These are phyloP conservation scores for Drosophila takahashii DNA, from an alignment of 1,140 invertebrate species.

Conservation along the genomic window DNA sequence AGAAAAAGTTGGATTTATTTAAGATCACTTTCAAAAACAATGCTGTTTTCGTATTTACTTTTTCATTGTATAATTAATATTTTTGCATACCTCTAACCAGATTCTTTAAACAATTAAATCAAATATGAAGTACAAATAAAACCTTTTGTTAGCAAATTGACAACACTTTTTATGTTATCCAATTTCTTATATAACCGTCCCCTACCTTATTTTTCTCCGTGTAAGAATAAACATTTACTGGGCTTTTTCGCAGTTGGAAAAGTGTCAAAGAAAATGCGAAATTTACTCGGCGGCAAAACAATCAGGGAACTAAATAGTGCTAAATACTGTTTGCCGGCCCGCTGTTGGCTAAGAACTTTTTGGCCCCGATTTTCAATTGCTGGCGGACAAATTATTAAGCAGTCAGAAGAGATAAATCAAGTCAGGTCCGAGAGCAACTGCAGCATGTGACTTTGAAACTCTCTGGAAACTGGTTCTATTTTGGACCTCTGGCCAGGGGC, in stretches of 20 bases:
- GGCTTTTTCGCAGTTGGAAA: conserved; percentile 47
- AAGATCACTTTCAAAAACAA: neutral
- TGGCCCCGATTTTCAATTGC: conserved; percentile 36
- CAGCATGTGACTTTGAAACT: conserved; percentile 53
- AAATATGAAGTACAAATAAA: no score
- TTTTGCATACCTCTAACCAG: no score
- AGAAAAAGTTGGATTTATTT: neutral
- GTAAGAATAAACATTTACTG: conserved; percentile 23
- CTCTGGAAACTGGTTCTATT: conserved; percentile 53
- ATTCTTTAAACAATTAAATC: no score
- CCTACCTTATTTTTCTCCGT: neutral
- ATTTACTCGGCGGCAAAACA: conserved; percentile 27
- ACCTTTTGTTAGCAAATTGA: neutral
- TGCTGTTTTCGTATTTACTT: no score
- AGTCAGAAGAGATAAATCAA: conserved; percentile 51
- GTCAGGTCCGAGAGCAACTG: conserved; percentile 40
- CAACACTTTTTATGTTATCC: no score
- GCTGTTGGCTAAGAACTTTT: conserved; percentile 25
- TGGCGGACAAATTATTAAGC: conserved; percentile 37
- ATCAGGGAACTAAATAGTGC: conserved; percentile 34
- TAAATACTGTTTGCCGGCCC: conserved; percentile 21
- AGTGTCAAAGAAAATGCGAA: conserved; percentile 49
- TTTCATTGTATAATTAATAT: no score
- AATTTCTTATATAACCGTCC: neutral
- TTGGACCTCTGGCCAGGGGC: conserved; percentile 26